Evolutionary conservation across 2,888 invertebrate genomes (phyloP), one percentile per base, ranked within the genome.

Genomic region (Bibio marci): DNA sequence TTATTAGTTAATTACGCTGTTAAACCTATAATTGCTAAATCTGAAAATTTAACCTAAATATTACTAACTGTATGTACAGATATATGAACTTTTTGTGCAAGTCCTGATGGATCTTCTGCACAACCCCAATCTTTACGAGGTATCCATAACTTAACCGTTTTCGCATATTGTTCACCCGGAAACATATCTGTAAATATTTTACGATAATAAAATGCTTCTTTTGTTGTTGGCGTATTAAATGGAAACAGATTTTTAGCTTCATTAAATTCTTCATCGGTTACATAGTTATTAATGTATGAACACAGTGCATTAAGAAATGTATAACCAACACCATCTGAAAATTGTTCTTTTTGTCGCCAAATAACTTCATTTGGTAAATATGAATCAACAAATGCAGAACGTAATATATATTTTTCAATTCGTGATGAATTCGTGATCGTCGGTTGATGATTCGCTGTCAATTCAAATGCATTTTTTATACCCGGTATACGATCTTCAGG

Each of bases 281-380:
- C 67, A 47, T 74, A 69, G 44, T 71, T 67, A 8, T 74, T 70
- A n/a, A 81, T 69, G 43, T 53, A 52, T 3, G 48, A 46, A 1
- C 58, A 55, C 34, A 62, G 59, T 30, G 50, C 56, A 34, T 62
- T 57, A 14, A 62, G 62, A 62, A 59, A 62, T 3, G 55, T 52
- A 31, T 62, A 62, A 14, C 62, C 62, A 1, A 62, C 62, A 26
- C 62, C 62, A 45, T 62, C 62, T 0, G 59, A 60, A 52, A 87
- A 87, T 14, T 86, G 86, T 59, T 94, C 94, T 62, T 94, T 94
- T 50, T 86, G 88, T 32, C 94, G 70, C 91, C 92, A 94, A 18
- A 94, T 64, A 51, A 94, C 88, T 26, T 80, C 73, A 42, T 80
- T 67, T 0, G 94, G 94, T 39, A 94, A 60, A 43, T 72, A 74